phyloP scores from a whole-genome alignment of 2,888 invertebrate genomes.

The Drosophila anomelani region DNA sequence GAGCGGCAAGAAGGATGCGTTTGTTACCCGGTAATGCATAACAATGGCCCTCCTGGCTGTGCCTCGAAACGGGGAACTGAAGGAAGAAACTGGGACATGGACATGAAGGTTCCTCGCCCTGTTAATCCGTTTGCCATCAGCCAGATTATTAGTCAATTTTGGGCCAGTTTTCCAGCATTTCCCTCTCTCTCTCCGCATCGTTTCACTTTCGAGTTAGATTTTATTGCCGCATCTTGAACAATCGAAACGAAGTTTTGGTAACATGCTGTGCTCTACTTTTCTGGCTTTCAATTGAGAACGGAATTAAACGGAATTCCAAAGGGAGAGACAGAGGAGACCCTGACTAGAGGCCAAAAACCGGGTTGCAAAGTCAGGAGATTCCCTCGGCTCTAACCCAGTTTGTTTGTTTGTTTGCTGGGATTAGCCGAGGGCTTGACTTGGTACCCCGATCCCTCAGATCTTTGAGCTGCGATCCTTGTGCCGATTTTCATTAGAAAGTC shows the following conservation, averaged over 20 bases:
- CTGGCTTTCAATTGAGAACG: constrained; percentile 55
- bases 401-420: constrained; percentile 52
- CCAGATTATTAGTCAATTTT: constrained; percentile 82
- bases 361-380: constrained; percentile 41
- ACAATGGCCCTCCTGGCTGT: constrained; percentile 47
- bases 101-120: constrained; percentile 28
- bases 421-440: constrained; percentile 48
- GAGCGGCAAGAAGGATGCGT: constrained; percentile 37
- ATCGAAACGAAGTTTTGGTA: constrained; percentile 62
- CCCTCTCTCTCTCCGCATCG: constrained; percentile 1
- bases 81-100: constrained; percentile 3
- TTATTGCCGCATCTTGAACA: constrained; percentile 84
- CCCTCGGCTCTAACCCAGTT: constrained; percentile 43
- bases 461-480: background rate
- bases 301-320: constrained; percentile 47
- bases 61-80: background rate
- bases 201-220: constrained; percentile 76
- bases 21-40: constrained; percentile 75
- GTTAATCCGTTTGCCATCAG: constrained; percentile 82
- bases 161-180: constrained; percentile 3
- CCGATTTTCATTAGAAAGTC: constrained; percentile 68
- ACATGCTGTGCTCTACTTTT: constrained; percentile 73
- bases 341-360: constrained; percentile 25
- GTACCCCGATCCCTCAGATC: constrained; percentile 5
- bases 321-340: constrained; percentile 3